A percentile compares a stretch with the other conserved stretches of the same genome.
Conservation (phyloP, 2,113 vertebrate species). For the Calidris pugnax region DNA sequence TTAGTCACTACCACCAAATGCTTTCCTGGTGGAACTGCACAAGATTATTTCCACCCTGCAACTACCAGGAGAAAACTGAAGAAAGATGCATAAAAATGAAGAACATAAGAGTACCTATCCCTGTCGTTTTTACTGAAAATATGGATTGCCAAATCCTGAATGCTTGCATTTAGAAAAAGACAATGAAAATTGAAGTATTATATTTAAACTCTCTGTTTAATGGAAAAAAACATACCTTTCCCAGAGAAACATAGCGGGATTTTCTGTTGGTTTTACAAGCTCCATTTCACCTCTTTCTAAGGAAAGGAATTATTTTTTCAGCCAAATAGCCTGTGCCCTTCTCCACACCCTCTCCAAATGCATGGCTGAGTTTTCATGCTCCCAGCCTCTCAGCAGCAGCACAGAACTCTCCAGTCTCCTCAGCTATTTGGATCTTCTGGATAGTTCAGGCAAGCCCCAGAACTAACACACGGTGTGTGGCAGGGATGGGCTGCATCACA, state of each 20-base stretch:
- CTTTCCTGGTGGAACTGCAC: not conserved
- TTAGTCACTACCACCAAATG: not conserved
- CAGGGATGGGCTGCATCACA: not conserved
- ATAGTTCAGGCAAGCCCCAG: not conserved
- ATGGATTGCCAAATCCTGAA: not conserved
- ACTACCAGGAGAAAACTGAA: not conserved
- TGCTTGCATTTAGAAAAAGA: not conserved
- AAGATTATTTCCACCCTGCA: not conserved
- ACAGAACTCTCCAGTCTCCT: not conserved
- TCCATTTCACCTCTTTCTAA: not conserved
- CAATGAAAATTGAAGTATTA: not conserved
- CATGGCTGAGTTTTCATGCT: not conserved
- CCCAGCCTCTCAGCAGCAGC: not conserved
- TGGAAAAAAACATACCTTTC: not conserved
- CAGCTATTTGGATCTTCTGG: not conserved
- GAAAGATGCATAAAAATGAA: not conserved
- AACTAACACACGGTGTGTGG: accelerated
- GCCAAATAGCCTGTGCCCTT: not conserved
- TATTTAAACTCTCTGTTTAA: not conserved
- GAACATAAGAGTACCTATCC: not conserved
- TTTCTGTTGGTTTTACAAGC: not conserved
- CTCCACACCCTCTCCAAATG: not conserved
- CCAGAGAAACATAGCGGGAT: not conserved
- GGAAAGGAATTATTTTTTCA: not conserved
- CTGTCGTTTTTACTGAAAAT: not conserved